Conservation (phyloP, 2,888 invertebrate genomes). For the Cryptocephalus primarius region DNA sequence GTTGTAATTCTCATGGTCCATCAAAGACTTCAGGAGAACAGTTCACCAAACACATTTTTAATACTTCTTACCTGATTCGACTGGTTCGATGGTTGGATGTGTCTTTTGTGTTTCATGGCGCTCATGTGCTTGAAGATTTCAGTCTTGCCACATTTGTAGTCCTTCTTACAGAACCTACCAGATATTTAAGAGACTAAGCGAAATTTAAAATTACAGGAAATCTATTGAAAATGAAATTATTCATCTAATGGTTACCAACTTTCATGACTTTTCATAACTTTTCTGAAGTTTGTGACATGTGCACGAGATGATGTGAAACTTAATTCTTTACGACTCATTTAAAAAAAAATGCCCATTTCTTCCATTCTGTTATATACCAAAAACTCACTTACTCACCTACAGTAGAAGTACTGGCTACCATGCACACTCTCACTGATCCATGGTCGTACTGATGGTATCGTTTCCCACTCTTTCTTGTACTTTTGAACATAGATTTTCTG, state of each 20-base stretch:
- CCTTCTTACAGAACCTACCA: conserved; percentile 29
- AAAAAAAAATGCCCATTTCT: too few relatives aligned
- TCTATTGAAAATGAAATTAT: too few relatives aligned
- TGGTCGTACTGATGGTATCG: conserved; percentile 30
- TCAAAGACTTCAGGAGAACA: background rate
- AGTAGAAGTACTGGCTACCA: conserved; percentile 32
- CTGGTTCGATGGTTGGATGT: conserved; percentile 16
- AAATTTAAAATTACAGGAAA: too few relatives aligned
- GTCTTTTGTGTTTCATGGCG: conserved; percentile 29
- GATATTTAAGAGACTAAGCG: too few relatives aligned
- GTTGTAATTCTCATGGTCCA: background rate
- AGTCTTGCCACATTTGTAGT: conserved; percentile 32
- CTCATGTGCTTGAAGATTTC: conserved; percentile 33
- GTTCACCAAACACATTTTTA: background rate
- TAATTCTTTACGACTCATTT: too few relatives aligned
- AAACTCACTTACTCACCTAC: conserved; percentile 11
- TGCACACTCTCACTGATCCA: conserved; percentile 32
- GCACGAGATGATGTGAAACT: too few relatives aligned
- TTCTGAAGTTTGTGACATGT: too few relatives aligned
- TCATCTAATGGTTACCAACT: too few relatives aligned
- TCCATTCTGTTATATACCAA: too few relatives aligned
- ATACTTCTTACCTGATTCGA: conserved; percentile 15
- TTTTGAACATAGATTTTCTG: conserved; percentile 25
- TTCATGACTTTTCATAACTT: too few relatives aligned
- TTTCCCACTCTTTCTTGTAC: conserved; percentile 34